phyloP scores from a whole-genome alignment of 2,797 vertebrate species.

The Spinus pinus region DNA sequence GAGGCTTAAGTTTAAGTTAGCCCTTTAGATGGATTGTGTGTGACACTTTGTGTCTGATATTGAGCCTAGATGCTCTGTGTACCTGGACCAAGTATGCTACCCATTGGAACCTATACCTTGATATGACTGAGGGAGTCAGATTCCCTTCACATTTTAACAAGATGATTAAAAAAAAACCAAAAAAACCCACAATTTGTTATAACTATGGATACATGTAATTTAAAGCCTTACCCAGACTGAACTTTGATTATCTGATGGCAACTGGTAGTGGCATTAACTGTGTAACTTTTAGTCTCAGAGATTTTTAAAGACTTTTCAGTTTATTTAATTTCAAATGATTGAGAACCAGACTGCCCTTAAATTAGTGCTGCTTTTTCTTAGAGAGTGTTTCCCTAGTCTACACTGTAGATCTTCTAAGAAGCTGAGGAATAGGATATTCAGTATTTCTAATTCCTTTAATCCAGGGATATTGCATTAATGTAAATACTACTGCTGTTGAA shows the following conservation, averaged over 20 bases:
- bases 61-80: neutral
- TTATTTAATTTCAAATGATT: neutral
- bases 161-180: neutral
- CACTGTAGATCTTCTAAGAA: neutral
- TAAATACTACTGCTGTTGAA: conserved; percentile 15
- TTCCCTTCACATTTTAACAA: neutral
- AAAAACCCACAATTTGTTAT: neutral
- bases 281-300: neutral
- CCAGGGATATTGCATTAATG: neutral
- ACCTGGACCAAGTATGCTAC: neutral
- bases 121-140: neutral
- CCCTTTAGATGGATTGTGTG: neutral
- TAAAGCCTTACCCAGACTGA: neutral
- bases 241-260: neutral
- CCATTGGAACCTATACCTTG: neutral
- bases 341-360: neutral
- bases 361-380: neutral
- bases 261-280: neutral
- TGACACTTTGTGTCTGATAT: neutral
- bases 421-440: neutral
- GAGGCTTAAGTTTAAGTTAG: neutral
- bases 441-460: conserved; percentile 36
- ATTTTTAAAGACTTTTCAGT: neutral
- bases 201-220: neutral
- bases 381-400: neutral